Evolutionary conservation across 2,888 invertebrate genomes (phyloP), one percentile per base, ranked within the genome.

Genomic region (Monoplex corrugatus): DNA sequence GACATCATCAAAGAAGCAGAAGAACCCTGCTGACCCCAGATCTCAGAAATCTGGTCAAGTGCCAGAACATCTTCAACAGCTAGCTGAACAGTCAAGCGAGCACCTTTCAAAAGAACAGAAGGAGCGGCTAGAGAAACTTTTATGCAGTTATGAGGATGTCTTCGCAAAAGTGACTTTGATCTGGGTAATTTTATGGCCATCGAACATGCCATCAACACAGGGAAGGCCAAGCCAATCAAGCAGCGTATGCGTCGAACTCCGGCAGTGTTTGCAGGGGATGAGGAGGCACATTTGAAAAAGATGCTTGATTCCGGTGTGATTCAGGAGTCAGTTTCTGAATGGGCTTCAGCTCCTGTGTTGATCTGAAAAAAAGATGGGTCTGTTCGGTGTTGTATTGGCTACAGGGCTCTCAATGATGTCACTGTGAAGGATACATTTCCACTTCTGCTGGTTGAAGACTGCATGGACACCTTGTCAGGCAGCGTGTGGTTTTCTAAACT

Each of bases 281-380:
- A 44, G 23, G 84, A 84, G 28, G 57, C 50, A 2, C 89, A 91
- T 43, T 50, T 91, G 3, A 63, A 91, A 43, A 72, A 80, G 19
- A 91, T 91, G 91, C 28, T 89, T 19, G 44, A 89, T 44, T 50
- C 45, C 43, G 89, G 87, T 3, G 86, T 91, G 28, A 91, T 91
- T 43, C 83, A 85, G 45, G 63, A 32, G 10, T 87, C 89, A 0
- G 40, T 32, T 38, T 40, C 68, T 1, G 89, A 89, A 10, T 89
- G 68, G 84, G 75, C 85, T 0, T 50, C 89, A 35, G 85, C 86
- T 6, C 57, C 84, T 50, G 89, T 89, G 28, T 23, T 89, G 13
- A 72, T 85, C 35, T 6, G 63, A 72, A 88, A 88, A 35, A 83
- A 84, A 28, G 68, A 88, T 16, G 83, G 68, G 0, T 57, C 32